Base-by-base conservation (phyloP, 2,888 invertebrate species). In the Leptinotarsa juncta region DNA sequence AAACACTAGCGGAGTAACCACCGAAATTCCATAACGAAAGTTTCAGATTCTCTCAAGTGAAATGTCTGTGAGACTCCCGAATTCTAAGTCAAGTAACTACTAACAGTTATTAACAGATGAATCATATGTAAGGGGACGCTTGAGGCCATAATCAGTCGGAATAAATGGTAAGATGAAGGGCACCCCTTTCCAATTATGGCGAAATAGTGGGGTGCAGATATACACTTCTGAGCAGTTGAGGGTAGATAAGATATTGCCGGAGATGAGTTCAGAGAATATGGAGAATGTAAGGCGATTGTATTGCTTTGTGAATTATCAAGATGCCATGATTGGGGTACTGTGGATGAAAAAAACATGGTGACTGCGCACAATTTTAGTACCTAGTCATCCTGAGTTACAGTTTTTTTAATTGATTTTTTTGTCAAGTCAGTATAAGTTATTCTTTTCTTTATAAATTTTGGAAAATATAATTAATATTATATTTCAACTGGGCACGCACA, bases 91-190 rank as follows among this genome's bases (percentile, higher is more conserved):
- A 77, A 76, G 73, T 78, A 76, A 79, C 79, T 80, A 57, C 79
- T 80, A 57, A 69, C 69, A 48, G 81, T 81, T 82, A 81, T 79
- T 79, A 80, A 79, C 80, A 77, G 82, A 83, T 83, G 82, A 83
- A 83, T 83, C 83, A 83, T 83, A 83, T 81, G 80, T 79, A 81
- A 82, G 79, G 81, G 81, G 80, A 74, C 72, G 71, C 74, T 77
- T 77, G 79, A 80, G 78, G 78, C 74, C 69, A 74, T 79, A 79
- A 79, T 79, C 78, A 79, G 73, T 73, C 57, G 75, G 67, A 80
- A 78, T 75, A 77, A 79, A 78, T 75, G 75, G 76, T 79, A 81
- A 81, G 81, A 81, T 78, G 78, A 78, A 77, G 76, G 66, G 73
- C 78, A 74, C 78, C 80, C 81, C 71, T 70, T 77, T 69, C 75